Base-by-base conservation (phyloP, 2,113 vertebrate genomes). In the Echinops telfairi region DNA sequence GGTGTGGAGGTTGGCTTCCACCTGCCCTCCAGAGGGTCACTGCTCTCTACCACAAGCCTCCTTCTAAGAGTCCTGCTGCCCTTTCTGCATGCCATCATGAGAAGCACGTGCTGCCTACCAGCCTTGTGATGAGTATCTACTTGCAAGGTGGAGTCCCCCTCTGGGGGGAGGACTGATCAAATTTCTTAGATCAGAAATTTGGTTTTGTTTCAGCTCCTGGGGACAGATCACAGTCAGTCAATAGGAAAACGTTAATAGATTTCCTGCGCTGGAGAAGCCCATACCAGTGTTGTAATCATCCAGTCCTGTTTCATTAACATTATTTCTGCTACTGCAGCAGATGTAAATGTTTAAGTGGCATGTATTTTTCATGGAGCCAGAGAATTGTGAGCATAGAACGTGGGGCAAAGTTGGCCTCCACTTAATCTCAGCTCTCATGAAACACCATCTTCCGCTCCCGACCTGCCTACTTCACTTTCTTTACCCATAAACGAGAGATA, bases 331-430 rank as follows among this genome's bases (percentile, higher is more conserved):
- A 95, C 95, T 94, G 83, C 95, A 95, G 88, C 88, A 95, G 96
- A 96, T 94, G 93, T 95, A 95, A 96, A 94, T 96, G 95, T 95
- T 97, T 94, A 96, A 95, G 58, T 92, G 92, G 64, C 75, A 88
- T 91, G 93, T 88, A 94, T 95, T 96, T 96, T 95, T 96, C 88
- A 93, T 83, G 89, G 88, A 96, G 92, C 70, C 64, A 29, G 76
- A 93, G 84, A 77, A 84, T 79, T 77, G 62, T 29, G 27, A 91
- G 47, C 77, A 33, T 36, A 88, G 85, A 93, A 95, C 70, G 83
- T 57, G 68, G 83, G 70, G 76, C 81, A 58, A 60, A 79, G 78
- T 83, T 87, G 83, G 84, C 64, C n/a, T 57, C 82, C 3, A 78
- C 93, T 79, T 83, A n/a, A 87, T 89, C 81, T 89, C 77, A 64